Base-by-base conservation (phyloP, 2,113 vertebrate genomes). In the Laticauda colubrina region DNA sequence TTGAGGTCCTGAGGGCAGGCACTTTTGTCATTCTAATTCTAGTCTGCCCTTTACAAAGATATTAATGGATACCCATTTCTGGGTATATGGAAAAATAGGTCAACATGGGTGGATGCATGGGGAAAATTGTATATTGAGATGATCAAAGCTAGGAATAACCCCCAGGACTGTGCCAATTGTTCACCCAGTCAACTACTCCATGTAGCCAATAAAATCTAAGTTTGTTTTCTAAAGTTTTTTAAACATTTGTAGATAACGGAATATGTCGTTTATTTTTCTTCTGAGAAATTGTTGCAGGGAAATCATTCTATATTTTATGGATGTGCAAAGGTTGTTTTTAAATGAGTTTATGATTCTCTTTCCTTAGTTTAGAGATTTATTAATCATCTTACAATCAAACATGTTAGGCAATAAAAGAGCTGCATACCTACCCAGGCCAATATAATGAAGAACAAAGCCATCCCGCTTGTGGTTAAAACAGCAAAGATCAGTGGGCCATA, bases 21-120 rank as follows among this genome's bases (percentile, higher is more conserved):
- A 88, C 34, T 88, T 54, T 90, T 55, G 26, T 69, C 85, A 81
- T 90, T 88, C 64, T 61, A 51, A 93, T 88, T 91, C 54, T 89
- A 85, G 90, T 45, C 90, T 93, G 93, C 90, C 89, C 86, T 93
- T 85, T 93, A 15, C 90, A 85, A 91, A 55, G 93, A 89, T 91
- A 85, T 91, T 86, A 93, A 54, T 91, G 64, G 92, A 93, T 81
- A 85, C 20, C 29, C 24, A 24, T 85, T 90, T 89, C 75, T 93
- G 48, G 89, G 20, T 90, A 56, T 86, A 86, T 8, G 45, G 45
- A 64, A 90, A 90, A 43, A 53, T n/a, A 85, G 54, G 39, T 85
- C 87, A 92, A 85, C n/a, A 57, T 75, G 18, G 20, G 34, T 39
- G 45, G 85, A 2, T 26, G 53, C 24, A 29, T 26, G 18, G 26